Conservation (phyloP, 2,888 invertebrate genomes). For the Amiota minor region DNA sequence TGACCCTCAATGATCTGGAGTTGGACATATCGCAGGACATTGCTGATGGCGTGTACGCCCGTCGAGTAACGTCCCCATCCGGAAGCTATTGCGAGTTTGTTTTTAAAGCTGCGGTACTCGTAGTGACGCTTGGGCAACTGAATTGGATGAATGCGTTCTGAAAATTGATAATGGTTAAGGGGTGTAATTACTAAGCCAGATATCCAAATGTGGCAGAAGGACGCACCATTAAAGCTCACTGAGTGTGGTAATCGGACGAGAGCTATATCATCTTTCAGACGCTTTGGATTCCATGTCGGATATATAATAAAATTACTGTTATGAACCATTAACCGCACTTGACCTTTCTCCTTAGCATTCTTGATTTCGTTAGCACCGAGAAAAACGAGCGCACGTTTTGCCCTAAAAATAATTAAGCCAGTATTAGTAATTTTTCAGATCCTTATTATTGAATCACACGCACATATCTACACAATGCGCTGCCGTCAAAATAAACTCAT, state of each 20-base stretch:
- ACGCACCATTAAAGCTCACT: slow-evolving; percentile 67
- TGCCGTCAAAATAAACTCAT: slow-evolving; percentile 69
- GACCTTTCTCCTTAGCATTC: slow-evolving; percentile 69
- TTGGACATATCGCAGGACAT: slow-evolving; percentile 72
- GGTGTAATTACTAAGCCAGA: not conserved
- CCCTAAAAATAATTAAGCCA: slow-evolving; percentile 52
- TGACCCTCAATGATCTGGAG: slow-evolving; percentile 71
- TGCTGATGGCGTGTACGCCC: slow-evolving; percentile 71
- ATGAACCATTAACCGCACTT: slow-evolving; percentile 70
- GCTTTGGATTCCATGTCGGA: slow-evolving; percentile 70
- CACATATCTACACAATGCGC: slow-evolving; percentile 72
- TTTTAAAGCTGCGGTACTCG: slow-evolving; percentile 68
- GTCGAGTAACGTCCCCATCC: slow-evolving; percentile 75
- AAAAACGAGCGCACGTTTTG: slow-evolving; percentile 69
- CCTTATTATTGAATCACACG: slow-evolving; percentile 21
- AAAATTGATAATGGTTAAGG: not conserved
- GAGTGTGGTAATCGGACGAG: slow-evolving; percentile 66
- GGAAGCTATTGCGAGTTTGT: slow-evolving; percentile 71
- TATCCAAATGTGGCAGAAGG: no score
- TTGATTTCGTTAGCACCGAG: slow-evolving; percentile 72
- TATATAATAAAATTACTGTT: slow-evolving; percentile 68
- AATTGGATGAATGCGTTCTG: slow-evolving; percentile 73
- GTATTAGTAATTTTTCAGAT: not conserved
- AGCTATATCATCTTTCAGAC: slow-evolving; percentile 71
- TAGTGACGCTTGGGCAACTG: slow-evolving; percentile 69